A percentile compares a stretch with the other conserved stretches of the same genome.
Evolutionary conservation across 2,888 invertebrate species (phyloP).

Genomic region (Erebia aethiops): DNA sequence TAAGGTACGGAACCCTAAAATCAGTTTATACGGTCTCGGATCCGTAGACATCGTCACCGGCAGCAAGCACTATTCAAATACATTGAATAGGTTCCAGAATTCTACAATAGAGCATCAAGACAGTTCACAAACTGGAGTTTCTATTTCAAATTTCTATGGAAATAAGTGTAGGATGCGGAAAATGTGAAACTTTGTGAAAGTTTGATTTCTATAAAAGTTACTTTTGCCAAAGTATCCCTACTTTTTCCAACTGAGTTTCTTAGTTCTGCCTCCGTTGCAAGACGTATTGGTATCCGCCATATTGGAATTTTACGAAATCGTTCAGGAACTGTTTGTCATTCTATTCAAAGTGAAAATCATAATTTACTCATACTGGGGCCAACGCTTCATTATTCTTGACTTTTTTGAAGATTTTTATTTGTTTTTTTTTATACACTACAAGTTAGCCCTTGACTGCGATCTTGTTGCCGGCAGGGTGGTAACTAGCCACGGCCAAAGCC

Average conservation of each 20-base stretch:
- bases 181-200: background rate
- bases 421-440: too few species aligned
- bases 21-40: too few species aligned
- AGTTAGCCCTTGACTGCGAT: too few species aligned
- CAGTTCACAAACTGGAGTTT: background rate
- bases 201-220: conserved; percentile 11
- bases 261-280: background rate
- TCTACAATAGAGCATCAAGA: background rate
- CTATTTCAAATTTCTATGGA: conserved; percentile 9
- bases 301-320: background rate
- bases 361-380: too few species aligned
- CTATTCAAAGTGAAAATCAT: too few species aligned
- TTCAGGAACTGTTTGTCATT: background rate
- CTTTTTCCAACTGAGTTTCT: conserved; percentile 9
- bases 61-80: too few species aligned
- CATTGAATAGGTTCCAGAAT: background rate
- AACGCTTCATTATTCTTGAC: too few species aligned
- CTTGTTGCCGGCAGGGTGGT: too few species aligned
- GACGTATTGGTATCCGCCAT: background rate
- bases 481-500: too few species aligned
- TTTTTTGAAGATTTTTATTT: too few species aligned
- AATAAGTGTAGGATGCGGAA: background rate
- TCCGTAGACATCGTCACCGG: too few species aligned
- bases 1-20: too few species aligned
- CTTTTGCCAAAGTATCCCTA: conserved; percentile 1